Evolutionary conservation across 1,140 invertebrate genomes (phyloP), one percentile per base, ranked within the genome.

Genomic region (Temnothorax longispinosus): DNA sequence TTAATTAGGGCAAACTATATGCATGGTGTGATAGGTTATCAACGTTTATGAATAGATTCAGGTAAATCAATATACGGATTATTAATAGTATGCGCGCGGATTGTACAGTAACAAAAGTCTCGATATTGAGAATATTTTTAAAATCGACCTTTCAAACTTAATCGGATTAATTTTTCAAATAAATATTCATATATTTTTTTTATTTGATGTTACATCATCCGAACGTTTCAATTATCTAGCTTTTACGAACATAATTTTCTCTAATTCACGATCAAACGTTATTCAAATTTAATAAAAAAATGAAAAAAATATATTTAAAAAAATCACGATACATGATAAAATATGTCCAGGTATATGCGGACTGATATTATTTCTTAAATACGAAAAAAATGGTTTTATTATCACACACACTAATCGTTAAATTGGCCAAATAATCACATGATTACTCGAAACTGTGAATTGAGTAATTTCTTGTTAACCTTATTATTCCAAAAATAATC

Each of bases 11-110:
- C 80, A 8, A 74, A 74, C 67, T 72, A 47, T 58, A 82, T 58
- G 13, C 69, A 60, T 21, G 41, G 69, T 44, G 13, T 44, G 54
- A 75, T 84, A 60, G 7, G 54, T 75, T 84, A 82, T 74, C 80
- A 82, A 60, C 38, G 80, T 44, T 82, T 82, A 75, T 84, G 80
- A 84, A 84, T 75, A 84, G 69, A 84, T 75, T 84, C 80, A 84
- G 69, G 80, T 75, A 84, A 62, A 84, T 84, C 80, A 84, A 84
- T 84, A 84, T 62, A 72, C 54, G 32, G 54, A 74, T 84, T 84
- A 84, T 84, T 84, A 84, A 84, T 84, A 84, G 80, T 60, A 84
- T 21, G 56, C 67, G 80, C 67, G 41, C n/a, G 77, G 47, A 69
- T 81, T 84, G 35, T 50, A 44, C 41, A 41, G 60, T 74, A 84